These are phyloP conservation scores for Platalea minor DNA, from an alignment of 2,797 vertebrate species.

Conservation along the genomic window DNA sequence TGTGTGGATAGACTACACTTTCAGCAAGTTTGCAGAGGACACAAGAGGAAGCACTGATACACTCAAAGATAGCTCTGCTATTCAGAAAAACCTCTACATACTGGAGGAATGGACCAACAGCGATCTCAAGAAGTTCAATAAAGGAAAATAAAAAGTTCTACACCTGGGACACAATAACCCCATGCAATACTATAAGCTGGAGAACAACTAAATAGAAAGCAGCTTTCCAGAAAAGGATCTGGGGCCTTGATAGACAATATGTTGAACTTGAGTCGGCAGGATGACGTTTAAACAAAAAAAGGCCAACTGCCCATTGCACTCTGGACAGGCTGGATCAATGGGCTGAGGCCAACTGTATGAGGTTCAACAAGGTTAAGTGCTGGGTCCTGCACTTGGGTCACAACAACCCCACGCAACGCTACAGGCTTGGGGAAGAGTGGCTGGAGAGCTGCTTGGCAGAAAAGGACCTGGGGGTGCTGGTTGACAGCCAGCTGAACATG, in stretches of 20 bases:
- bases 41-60: background rate
- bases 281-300: background rate
- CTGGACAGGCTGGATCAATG: too few relatives aligned
- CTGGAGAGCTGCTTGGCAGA: too few relatives aligned
- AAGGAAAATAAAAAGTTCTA: background rate
- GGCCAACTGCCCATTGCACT: background rate
- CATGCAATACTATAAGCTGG: background rate
- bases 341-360: too few relatives aligned
- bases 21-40: background rate
- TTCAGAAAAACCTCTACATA: background rate
- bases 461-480: too few relatives aligned
- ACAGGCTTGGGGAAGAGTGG: too few relatives aligned
- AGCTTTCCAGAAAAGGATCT: background rate
- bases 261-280: background rate
- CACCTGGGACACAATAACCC: too few relatives aligned
- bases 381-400: too few relatives aligned
- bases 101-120: background rate
- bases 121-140: background rate
- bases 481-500: too few relatives aligned
- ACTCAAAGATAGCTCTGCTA: background rate
- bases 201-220: background rate
- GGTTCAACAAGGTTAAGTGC: too few relatives aligned
- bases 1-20: background rate
- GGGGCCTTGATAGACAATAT: background rate
- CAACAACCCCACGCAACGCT: too few relatives aligned